Base-by-base conservation (phyloP, 2,888 invertebrate genomes). In the Hyles lineata region DNA sequence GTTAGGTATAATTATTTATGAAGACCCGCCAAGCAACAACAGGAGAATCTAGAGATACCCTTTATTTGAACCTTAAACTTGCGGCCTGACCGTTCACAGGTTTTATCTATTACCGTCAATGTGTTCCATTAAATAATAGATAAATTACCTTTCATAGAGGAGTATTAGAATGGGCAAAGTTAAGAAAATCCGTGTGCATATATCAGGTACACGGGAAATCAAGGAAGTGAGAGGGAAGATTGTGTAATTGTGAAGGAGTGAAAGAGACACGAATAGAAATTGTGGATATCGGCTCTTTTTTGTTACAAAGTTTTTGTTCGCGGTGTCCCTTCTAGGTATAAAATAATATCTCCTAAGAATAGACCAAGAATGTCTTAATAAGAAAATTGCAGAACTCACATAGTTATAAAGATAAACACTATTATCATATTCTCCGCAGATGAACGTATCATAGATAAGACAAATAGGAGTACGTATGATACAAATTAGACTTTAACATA, bases 361-460 rank as follows among this genome's bases (percentile, higher is more conserved):
- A 17, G 5, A n/a, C 35, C 21, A 35, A 19, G 29, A 35, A 55
- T 17, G n/a, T 62, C 25, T 32, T 63, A 63, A 21, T 63, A 63
- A 63, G 29, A 63, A 63, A 32, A 62, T 63, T 63, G 35, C 63
- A 63, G 63, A 63, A 43, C 63, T n/a, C n/a, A 62, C 11, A 9
- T 11, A 32, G 9, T 11, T n/a, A 11, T 59, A 61, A 35, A 35
- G n/a, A 35, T 63, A 43, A 63, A 43, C 35, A 63, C 35, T 43
- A 67, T 67, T 67, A 67, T 43, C 67, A 67, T 43, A 21, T 23
- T 50, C 55, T 55, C n/a, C n/a, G 9, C 63, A 67, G 50, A 67
- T 25, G 35, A 7, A 67, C 25, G 67, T 23, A 50, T 23, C 17
- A 21, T 17, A 23, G 67, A 67, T 67, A 67, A 63, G 50, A 2